These are phyloP conservation scores for Acanthis flammea DNA, from an alignment of 2,797 vertebrate genomes.

Conservation along the genomic window DNA sequence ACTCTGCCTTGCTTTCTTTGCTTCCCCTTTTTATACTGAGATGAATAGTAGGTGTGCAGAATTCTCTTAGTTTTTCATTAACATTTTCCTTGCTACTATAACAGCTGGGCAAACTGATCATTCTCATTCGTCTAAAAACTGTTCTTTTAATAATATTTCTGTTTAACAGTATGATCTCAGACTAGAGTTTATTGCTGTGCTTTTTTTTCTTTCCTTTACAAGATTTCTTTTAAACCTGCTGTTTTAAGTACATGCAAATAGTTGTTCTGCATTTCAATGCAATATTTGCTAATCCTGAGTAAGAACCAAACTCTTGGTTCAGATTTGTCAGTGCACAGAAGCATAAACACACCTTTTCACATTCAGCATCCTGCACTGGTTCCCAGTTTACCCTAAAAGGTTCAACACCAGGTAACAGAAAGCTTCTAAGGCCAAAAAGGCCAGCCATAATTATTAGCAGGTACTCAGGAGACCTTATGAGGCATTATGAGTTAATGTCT, in stretches of 20 bases:
- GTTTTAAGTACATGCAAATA: neutral
- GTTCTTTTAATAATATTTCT: slow-evolving; percentile 8
- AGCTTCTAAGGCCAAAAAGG: slow-evolving; percentile 26
- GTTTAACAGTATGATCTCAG: slow-evolving; percentile 32
- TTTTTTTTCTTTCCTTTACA: neutral
- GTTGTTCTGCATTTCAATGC: neutral
- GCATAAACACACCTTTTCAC: neutral
- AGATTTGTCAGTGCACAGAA: neutral
- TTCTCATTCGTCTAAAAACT: neutral
- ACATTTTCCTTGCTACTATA: neutral
- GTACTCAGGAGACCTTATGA: slow-evolving; percentile 24
- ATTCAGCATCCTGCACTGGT: neutral
- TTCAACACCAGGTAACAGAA: slow-evolving; percentile 25
- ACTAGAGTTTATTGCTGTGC: neutral
- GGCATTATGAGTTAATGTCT: slow-evolving; percentile 36
- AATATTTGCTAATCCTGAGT: neutral
- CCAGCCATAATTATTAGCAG: slow-evolving; percentile 31
- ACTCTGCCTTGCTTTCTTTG: neutral
- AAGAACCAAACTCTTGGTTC: neutral
- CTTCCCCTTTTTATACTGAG: neutral
- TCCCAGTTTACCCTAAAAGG: neutral
- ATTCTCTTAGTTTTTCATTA: neutral
- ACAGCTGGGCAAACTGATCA: neutral
- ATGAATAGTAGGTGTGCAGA: neutral
- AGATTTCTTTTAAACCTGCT: neutral